These are phyloP conservation scores for Lepus americanus DNA, from an alignment of 2,113 vertebrate genomes.

Conservation along the genomic window DNA sequence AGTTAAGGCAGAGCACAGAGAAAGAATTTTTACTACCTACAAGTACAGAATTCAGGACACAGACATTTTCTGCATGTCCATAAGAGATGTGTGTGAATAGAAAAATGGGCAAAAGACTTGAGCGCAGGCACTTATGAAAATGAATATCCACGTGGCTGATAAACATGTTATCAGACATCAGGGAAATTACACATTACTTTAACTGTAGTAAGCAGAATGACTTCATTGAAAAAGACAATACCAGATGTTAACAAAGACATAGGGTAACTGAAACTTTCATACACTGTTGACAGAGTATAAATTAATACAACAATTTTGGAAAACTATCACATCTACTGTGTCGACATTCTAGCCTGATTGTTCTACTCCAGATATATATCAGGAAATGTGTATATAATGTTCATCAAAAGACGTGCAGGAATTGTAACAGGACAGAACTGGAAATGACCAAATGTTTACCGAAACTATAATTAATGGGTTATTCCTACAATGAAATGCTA, in stretches of 20 bases:
- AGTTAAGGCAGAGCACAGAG: background rate
- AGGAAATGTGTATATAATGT: background rate
- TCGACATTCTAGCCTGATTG: background rate
- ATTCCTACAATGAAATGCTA: background rate
- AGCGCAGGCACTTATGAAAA: background rate
- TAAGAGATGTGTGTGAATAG: constrained; percentile 16
- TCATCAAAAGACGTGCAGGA: background rate
- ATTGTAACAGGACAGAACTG: background rate
- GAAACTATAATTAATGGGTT: background rate
- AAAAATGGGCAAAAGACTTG: background rate
- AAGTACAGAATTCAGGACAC: background rate
- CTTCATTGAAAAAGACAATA: background rate
- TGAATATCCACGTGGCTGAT: background rate
- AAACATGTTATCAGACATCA: background rate
- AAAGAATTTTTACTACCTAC: background rate
- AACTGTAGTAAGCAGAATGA: background rate
- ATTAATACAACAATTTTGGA: background rate
- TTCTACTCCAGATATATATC: background rate
- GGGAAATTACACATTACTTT: background rate
- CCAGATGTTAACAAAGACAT: background rate
- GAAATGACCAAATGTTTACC: background rate
- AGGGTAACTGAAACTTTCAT: background rate
- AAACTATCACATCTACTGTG: background rate
- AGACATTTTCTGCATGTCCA: too few relatives aligned
- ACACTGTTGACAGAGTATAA: background rate